Percentiles rank a stretch among this genome's conserved stretches.
phyloP scores from a whole-genome alignment of 1,140 invertebrate genomes.

The Trissolcus basalis region DNA sequence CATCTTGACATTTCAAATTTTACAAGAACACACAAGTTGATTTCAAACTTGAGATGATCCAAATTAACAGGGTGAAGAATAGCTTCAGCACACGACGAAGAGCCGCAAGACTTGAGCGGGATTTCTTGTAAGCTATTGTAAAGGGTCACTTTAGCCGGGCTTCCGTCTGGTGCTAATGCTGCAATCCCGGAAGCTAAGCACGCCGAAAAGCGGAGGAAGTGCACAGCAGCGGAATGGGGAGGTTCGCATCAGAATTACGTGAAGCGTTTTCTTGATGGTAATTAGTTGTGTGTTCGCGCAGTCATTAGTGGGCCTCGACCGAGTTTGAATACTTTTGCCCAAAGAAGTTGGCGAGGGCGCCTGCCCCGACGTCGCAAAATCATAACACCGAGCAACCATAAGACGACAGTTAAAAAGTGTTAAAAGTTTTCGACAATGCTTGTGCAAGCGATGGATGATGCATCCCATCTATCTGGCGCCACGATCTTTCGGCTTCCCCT shows the following conservation, averaged over 20 bases:
- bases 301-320: constrained; percentile 38
- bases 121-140: constrained; percentile 55
- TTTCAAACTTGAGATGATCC: neutral
- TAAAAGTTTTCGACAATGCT: constrained; percentile 26
- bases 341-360: constrained; percentile 32
- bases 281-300: constrained; percentile 48
- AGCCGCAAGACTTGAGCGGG: constrained; percentile 17
- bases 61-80: constrained; percentile 5
- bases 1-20: too few relatives aligned
- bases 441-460: constrained; percentile 18
- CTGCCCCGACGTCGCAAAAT: constrained; percentile 23
- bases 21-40: too few relatives aligned
- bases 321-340: constrained; percentile 39
- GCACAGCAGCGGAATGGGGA: constrained; percentile 31
- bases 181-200: constrained; percentile 47
- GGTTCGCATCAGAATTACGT: constrained; percentile 20
- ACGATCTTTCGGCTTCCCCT: constrained; percentile 12
- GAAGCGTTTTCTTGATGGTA: constrained; percentile 53
- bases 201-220: constrained; percentile 46
- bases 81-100: constrained; percentile 13
- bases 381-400: constrained; percentile 38
- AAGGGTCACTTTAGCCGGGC: constrained; percentile 45
- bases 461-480: constrained; percentile 29
- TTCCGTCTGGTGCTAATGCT: constrained; percentile 49
- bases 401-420: constrained; percentile 42